Conservation (phyloP, 1,140 invertebrate species). For the Scaptodrosophila lebanonensis region DNA sequence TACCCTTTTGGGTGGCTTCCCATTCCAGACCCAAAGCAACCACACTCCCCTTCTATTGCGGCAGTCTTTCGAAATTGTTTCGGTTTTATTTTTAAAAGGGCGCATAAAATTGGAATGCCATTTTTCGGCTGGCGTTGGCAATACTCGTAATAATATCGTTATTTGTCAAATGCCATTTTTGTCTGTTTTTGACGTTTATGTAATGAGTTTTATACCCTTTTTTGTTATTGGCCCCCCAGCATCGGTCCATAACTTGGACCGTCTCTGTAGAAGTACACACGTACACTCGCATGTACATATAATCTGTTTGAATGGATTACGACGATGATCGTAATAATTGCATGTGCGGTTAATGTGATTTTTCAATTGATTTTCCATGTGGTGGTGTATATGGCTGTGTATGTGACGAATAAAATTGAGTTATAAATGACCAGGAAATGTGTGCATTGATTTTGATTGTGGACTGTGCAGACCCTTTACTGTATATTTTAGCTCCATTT, state of each 20-base stretch:
- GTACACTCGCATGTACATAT: too few relatives aligned
- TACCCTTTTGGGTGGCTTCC: too few relatives aligned
- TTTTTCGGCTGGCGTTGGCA: conserved; percentile 31
- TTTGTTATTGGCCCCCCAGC: conserved; percentile 7
- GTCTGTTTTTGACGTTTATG: conserved; percentile 48
- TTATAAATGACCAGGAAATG: conserved; percentile 45
- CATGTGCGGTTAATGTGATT: conserved; percentile 53
- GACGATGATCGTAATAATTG: conserved; percentile 47
- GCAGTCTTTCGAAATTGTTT: conserved; percentile 32
- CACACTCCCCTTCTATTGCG: too few relatives aligned
- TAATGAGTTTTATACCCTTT: conserved; percentile 51
- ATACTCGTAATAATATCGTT: conserved; percentile 45
- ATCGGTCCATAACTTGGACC: too few relatives aligned
- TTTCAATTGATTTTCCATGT: conserved; percentile 52
- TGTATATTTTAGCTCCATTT: too few relatives aligned
- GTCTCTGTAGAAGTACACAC: too few relatives aligned
- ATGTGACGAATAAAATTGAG: conserved; percentile 29
- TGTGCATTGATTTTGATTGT: conserved; percentile 43
- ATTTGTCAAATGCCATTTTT: conserved; percentile 53
- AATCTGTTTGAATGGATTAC: too few relatives aligned
- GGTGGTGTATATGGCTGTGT: background rate
- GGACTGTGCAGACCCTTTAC: too few relatives aligned
- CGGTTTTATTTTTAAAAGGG: conserved; percentile 19
- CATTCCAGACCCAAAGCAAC: too few relatives aligned
- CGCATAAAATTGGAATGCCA: conserved; percentile 38